Base-by-base conservation (phyloP, 2,113 vertebrate species). In the Gadus macrocephalus region DNA sequence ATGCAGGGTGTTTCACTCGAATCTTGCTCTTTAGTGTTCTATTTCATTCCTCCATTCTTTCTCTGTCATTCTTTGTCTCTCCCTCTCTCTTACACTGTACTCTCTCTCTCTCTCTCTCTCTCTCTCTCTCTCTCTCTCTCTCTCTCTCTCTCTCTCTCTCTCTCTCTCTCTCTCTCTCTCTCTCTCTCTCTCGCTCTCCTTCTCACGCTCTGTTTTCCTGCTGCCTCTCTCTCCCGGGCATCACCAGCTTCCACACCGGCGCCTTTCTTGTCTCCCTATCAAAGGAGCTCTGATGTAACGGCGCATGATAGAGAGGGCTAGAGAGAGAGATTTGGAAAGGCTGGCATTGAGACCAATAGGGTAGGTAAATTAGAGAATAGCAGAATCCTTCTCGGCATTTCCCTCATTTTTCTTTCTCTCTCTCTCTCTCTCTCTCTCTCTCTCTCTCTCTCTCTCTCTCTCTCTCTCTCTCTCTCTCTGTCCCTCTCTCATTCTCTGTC, bases 211-310 rank as follows among this genome's bases (percentile, higher is more conserved):
- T 62, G 20, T 62, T 9, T 62, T 15, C 17, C 6, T 55, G 6
- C 53, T 55, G 53, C 53, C 28, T 64, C 61, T 62, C 61, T 62
- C 60, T 19, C 60, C 20, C 17, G 11, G 19, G 9, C 59, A 62
- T 62, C 19, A 62, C 20, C 20, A 19, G 60, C 20, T 62, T 62
- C 60, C 60, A 27, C 20, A 62, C 61, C 20, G 11, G 61, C 3
- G 61, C 20, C 25, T 62, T 25, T 62, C 3, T 25, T 27, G 4
- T 62, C 61, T 25, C 9, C 61, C 22, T 35, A 35, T 68, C 53
- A 68, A 56, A 28, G 49, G 27, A 7, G 16, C 6, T 69, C 56
- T 49, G 58, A 61, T 61, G 67, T 60, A 42, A 69, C 35, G 38
- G 64, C 9, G 22, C 17, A 11, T 15, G 56, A 68, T 16, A 22